phyloP scores from a whole-genome alignment of 2,888 invertebrate species.

The Ashinkailepas kermadecensis region DNA sequence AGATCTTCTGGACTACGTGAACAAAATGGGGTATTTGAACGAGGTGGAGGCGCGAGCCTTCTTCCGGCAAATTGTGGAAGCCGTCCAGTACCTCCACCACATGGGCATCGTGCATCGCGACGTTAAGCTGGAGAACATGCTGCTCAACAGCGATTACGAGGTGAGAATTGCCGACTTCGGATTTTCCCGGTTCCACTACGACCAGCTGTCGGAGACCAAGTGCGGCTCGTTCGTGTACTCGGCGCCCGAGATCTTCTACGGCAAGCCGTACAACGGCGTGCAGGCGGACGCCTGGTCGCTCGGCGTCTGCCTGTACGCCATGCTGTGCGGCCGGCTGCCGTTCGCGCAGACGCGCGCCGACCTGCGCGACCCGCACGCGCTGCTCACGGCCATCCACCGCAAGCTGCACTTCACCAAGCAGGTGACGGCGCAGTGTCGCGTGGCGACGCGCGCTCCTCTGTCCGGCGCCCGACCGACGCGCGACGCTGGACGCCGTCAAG shows the following conservation, averaged over 20 bases:
- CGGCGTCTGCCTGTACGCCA: slow-evolving; percentile 10
- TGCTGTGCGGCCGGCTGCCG: slow-evolving; percentile 20
- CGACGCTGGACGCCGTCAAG: background rate
- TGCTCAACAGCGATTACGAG: slow-evolving; percentile 8
- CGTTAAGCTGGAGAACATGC: slow-evolving; percentile 18
- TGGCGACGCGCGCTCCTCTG: background rate
- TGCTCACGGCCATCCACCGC: slow-evolving; percentile 11
- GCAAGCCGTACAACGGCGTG: background rate
- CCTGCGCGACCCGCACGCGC: slow-evolving; percentile 19
- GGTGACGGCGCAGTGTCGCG: background rate
- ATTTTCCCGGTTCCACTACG: background rate
- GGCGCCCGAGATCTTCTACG: slow-evolving; percentile 12
- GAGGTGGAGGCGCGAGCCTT: slow-evolving; percentile 19
- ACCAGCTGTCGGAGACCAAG: background rate
- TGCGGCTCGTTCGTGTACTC: slow-evolving; percentile 19
- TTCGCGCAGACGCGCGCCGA: slow-evolving; percentile 11
- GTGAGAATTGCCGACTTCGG: slow-evolving; percentile 15
- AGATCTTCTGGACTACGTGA: slow-evolving; percentile 11
- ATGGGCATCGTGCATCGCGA: slow-evolving; percentile 13
- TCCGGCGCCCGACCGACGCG: background rate
- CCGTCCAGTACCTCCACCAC: slow-evolving; percentile 19
- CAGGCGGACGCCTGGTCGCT: background rate
- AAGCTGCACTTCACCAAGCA: slow-evolving; percentile 17
- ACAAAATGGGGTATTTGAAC: slow-evolving; percentile 12
- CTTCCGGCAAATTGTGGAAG: slow-evolving; percentile 5